phyloP scores from a whole-genome alignment of 2,888 invertebrate species.

The Drosophila fungiperda region DNA sequence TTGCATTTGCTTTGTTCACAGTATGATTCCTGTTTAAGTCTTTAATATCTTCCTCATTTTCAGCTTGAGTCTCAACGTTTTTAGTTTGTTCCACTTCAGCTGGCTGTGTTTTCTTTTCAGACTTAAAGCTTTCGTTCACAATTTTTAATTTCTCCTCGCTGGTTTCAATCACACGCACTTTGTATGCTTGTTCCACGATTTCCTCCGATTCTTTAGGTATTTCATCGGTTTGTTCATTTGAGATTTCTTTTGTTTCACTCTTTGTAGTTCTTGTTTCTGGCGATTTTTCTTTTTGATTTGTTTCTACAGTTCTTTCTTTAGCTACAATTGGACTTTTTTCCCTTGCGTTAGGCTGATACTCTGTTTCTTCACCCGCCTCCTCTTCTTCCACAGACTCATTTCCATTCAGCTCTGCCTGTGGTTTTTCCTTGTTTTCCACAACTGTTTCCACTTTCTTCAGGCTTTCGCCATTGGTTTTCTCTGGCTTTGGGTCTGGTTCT shows the following conservation, averaged over 20 bases:
- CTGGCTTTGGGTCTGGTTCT: conserved; percentile 30
- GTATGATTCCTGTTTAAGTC: background rate
- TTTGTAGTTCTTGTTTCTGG: conserved; percentile 6
- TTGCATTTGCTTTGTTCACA: background rate
- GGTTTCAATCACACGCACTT: conserved; percentile 41
- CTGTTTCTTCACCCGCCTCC: background rate
- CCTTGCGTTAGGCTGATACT: conserved; percentile 1
- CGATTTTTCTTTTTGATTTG: background rate
- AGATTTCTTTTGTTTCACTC: conserved; percentile 36
- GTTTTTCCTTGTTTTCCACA: conserved; percentile 6
- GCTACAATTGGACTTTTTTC: conserved; percentile 3
- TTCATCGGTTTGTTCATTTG: conserved; percentile 34
- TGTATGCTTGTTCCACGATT: conserved; percentile 6
- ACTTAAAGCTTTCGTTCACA: conserved; percentile 6
- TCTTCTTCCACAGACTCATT: conserved; percentile 19
- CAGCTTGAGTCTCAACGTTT: background rate
- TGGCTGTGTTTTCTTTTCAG: background rate
- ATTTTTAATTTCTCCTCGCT: conserved; percentile 16
- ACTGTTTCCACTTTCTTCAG: conserved; percentile 13
- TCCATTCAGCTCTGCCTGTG: conserved; percentile 22
- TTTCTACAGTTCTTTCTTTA: conserved; percentile 1
- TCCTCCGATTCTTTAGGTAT: conserved; percentile 2
- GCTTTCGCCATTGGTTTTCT: conserved; percentile 69
- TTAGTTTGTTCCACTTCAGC: conserved; percentile 3
- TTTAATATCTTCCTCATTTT: conserved; percentile 3